Conservation (phyloP, 2,113 vertebrate genomes). For the Pituophis catenifer region DNA sequence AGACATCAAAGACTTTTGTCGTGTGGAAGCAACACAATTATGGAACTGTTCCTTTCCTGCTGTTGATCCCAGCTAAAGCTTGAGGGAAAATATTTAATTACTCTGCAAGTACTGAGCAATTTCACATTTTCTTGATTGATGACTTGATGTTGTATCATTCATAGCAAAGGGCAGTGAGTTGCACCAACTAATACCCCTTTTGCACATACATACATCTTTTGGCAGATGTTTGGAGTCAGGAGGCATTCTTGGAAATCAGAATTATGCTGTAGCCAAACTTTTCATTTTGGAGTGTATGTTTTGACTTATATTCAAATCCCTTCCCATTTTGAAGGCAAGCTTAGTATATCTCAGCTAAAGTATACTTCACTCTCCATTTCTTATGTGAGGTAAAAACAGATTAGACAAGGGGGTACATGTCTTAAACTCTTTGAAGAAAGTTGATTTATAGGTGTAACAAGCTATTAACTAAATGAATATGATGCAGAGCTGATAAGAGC, state of each 20-base stretch:
- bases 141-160: background rate
- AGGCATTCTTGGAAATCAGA: background rate
- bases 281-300: background rate
- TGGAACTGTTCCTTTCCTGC: background rate
- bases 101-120: background rate
- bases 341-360: background rate
- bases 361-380: background rate
- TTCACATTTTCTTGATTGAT: background rate
- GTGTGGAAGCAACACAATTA: background rate
- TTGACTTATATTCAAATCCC: background rate
- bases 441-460: background rate
- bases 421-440: background rate
- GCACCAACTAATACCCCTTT: background rate
- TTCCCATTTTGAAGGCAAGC: background rate
- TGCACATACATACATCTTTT: background rate
- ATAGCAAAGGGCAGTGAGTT: background rate
- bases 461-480: background rate
- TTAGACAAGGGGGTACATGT: background rate
- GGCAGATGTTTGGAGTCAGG: background rate
- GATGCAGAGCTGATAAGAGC: background rate
- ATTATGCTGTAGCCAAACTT: background rate
- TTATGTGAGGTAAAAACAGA: background rate
- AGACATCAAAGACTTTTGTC: background rate
- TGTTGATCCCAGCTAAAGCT: background rate
- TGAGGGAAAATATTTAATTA: background rate